Percentiles rank a stretch among this genome's conserved stretches.
Evolutionary conservation across 2,797 vertebrate genomes (phyloP).

Genomic region (Tokudaia muenninki): DNA sequence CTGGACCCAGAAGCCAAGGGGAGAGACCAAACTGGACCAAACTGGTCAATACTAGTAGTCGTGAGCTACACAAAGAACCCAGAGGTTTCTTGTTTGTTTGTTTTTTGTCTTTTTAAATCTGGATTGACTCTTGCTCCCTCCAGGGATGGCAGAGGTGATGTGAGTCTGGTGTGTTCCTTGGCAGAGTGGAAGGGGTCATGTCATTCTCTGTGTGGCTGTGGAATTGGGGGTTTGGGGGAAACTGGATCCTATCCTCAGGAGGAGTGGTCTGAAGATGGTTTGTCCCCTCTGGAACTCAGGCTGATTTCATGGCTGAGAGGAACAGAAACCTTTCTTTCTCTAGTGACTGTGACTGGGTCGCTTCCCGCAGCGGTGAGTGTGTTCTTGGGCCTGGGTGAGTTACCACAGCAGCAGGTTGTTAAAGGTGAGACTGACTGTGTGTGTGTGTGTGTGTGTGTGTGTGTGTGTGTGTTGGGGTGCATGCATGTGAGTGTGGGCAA

Average conservation of each 20-base stretch:
- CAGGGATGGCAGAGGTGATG: neutral
- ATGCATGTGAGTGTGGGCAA: neutral
- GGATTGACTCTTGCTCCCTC: neutral
- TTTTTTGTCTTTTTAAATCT: neutral
- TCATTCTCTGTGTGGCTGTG: neutral
- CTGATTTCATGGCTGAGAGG: neutral
- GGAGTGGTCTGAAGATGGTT: neutral
- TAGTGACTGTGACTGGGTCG: neutral
- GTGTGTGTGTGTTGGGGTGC: neutral
- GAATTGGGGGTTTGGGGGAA: neutral
- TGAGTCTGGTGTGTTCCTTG: neutral
- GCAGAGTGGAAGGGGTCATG: too few species aligned
- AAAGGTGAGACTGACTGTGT: neutral
- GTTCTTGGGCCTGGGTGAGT: neutral
- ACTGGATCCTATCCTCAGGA: neutral
- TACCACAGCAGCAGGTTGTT: accelerated
- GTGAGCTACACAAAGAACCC: neutral
- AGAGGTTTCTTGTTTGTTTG: neutral
- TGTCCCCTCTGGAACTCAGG: neutral
- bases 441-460: neutral
- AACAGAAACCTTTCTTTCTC: neutral
- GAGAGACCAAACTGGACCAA: neutral
- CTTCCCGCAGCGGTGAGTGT: neutral
- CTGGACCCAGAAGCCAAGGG: neutral
- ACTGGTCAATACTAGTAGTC: neutral